Evolutionary conservation across 2,797 vertebrate species (phyloP).

Genomic region (Tauraco hartlaubi): DNA sequence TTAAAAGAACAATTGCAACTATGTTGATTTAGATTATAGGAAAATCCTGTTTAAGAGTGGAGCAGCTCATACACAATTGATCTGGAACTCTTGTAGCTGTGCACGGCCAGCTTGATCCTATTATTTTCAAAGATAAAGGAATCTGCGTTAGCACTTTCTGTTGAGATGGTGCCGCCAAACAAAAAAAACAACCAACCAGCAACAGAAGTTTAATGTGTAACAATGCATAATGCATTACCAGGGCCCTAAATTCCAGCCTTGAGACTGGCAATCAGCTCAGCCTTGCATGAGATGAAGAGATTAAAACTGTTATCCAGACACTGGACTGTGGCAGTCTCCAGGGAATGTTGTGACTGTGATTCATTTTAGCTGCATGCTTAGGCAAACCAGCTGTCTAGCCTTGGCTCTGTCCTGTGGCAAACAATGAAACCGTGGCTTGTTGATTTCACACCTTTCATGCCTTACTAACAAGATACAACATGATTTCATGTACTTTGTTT

Average conservation of each 20-base stretch:
- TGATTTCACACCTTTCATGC: background rate
- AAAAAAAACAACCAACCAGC: background rate
- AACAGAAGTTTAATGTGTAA: background rate
- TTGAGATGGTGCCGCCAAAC: background rate
- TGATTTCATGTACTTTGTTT: background rate
- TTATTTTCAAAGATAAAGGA: background rate
- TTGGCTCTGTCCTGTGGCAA: background rate
- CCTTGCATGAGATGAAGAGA: background rate
- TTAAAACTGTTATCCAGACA: background rate
- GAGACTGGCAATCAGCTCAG: background rate
- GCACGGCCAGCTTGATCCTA: background rate
- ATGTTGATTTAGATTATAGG: background rate
- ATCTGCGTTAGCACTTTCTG: background rate
- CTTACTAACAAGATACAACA: background rate
- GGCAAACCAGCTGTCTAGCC: background rate
- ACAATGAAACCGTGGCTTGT: background rate
- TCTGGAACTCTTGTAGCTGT: background rate
- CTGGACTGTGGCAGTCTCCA: background rate
- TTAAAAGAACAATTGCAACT: background rate
- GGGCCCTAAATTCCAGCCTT: background rate
- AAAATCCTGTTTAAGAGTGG: background rate
- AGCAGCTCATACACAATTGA: background rate
- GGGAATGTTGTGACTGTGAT: rapidly evolving
- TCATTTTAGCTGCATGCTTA: rapidly evolving
- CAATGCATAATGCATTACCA: rapidly evolving